phyloP scores from a whole-genome alignment of 30 jellyfish, hydroid and myxozoan genomes.

The Rhopilema esculentum region DNA sequence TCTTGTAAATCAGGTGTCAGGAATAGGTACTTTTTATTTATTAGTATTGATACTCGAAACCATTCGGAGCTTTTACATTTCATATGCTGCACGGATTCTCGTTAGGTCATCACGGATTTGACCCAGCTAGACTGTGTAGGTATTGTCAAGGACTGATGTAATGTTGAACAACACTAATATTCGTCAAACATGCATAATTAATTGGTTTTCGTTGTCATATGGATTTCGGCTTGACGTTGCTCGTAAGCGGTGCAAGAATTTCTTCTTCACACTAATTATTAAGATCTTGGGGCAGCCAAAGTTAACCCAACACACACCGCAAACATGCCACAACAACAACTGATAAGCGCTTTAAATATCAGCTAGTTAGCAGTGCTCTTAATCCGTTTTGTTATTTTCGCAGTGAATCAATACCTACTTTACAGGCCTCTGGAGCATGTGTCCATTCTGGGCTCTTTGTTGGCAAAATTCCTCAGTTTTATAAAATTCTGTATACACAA shows the following conservation, averaged over 20 bases:
- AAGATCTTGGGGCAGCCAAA: neutral
- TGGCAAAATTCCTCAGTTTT: too few species aligned
- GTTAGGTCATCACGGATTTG: neutral
- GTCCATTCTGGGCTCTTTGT: too few species aligned
- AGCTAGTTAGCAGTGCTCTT: neutral
- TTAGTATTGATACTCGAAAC: too few species aligned
- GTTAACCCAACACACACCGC: neutral
- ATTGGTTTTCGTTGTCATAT: neutral
- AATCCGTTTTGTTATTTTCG: neutral
- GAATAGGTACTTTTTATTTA: too few species aligned
- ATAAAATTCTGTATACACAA: too few species aligned
- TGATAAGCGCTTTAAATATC: neutral
- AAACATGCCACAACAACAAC: neutral
- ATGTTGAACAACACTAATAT: neutral
- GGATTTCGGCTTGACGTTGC: neutral
- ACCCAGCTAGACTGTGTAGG: neutral
- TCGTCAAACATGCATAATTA: neutral
- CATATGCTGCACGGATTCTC: neutral
- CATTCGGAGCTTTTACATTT: neutral
- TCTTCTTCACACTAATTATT: neutral
- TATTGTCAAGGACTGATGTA: neutral
- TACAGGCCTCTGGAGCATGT: neutral
- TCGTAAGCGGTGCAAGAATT: too few species aligned
- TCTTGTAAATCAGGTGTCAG: too few species aligned
- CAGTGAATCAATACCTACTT: neutral